Evolutionary conservation across 2,113 vertebrate species (phyloP).

Genomic region (Proterorhinus semilunaris): DNA sequence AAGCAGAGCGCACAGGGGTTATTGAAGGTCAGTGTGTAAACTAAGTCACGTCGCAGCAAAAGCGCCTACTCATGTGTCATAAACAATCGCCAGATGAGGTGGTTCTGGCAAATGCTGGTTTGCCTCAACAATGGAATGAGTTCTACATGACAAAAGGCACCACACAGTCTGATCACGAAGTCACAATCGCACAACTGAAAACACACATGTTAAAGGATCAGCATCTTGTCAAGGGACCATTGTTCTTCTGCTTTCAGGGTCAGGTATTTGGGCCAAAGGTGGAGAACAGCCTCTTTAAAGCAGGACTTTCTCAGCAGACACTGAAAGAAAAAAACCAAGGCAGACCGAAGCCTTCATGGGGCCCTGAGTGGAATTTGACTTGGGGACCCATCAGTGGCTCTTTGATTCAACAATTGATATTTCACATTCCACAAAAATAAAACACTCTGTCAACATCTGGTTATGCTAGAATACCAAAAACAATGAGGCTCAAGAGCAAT

Average conservation of each 20-base stretch:
- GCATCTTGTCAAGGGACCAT: not conserved
- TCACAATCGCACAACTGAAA: not conserved
- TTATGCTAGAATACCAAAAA: too few relatives aligned
- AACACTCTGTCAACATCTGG: too few relatives aligned
- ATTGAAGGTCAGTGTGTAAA: slow-evolving; percentile 22
- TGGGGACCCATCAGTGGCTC: too few relatives aligned
- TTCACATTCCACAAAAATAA: too few relatives aligned
- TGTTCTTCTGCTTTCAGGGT: not conserved
- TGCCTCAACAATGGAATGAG: too few relatives aligned
- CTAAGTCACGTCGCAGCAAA: slow-evolving; percentile 26
- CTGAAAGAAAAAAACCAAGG: not conserved
- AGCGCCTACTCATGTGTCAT: slow-evolving; percentile 16
- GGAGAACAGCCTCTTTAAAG: not conserved
- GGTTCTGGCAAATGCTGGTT: not conserved
- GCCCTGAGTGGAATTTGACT: too few relatives aligned
- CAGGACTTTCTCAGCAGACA: not conserved
- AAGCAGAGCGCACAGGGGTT: slow-evolving; percentile 19
- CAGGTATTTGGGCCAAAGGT: not conserved
- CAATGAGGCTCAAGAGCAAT: too few relatives aligned
- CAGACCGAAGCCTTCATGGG: not conserved
- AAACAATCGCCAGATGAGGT: not conserved
- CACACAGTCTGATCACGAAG: not conserved
- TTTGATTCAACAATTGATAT: too few relatives aligned
- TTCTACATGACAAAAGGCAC: not conserved
- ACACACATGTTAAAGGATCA: not conserved